Base-by-base conservation (phyloP, 2,797 vertebrate species). In the Hapalemur alaotrensis region DNA sequence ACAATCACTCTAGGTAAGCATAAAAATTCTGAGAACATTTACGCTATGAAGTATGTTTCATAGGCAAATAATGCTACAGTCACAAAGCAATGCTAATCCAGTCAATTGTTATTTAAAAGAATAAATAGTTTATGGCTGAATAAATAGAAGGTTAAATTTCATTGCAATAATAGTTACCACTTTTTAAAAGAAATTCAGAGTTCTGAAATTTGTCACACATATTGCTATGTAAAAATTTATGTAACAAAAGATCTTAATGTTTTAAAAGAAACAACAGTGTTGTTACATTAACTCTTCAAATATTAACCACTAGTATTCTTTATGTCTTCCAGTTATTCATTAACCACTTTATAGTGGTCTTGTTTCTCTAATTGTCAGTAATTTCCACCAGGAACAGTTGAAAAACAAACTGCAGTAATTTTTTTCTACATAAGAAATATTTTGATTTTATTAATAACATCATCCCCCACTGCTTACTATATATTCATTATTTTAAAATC, bases 281-380 rank as follows among this genome's bases (percentile, higher is more conserved):
- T 57, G 4, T 38, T 86, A n/a, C 14, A 82, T 69, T 91, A 91
- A 80, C 43, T 96, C 52, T 89, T 93, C 61, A 95, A 70, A 83
- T 95, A 85, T 85, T 93, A 91, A 85, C 81, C 22, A 73, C 7
- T 52, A 52, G 35, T 88, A 85, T 65, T 93, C 46, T 76, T 96
- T 83, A 72, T 82, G 41, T 87, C 75, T 96, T 52, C 38, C 61
- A 89, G 79, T 91, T 96, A 89, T 22, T 76, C 92, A 95, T 87
- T 95, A 94, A 96, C 50, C 48, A 61, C 18, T 93, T 91, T 89
- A 84, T 73, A 78, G 38, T 94, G 30, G 80, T 92, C 50, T n/a
- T 92, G 41, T 78, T 93, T 95, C 50, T 93, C 54, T 65, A 76
- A 43, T 79, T 80, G 52, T 41, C 22, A 22, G 63, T 89, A 91